Percentiles rank a stretch among this genome's conserved stretches.
These are phyloP conservation scores for Aphelinus certus DNA, from an alignment of 1,140 invertebrate genomes.

Conservation along the genomic window DNA sequence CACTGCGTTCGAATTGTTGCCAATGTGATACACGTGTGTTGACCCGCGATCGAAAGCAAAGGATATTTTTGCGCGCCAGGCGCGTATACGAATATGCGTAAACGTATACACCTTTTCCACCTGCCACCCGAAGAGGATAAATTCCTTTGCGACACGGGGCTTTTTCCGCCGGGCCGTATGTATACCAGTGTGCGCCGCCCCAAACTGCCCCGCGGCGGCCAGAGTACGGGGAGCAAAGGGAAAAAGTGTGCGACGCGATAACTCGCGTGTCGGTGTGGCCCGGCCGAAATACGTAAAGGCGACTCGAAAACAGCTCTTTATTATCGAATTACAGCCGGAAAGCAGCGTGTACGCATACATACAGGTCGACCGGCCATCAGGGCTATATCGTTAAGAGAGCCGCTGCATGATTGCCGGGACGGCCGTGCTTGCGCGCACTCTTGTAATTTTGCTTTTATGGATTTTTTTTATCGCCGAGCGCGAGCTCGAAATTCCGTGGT, in stretches of 20 bases:
- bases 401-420: neutral
- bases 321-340: constrained; percentile 33
- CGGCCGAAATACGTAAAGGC: neutral
- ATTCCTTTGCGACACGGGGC: neutral
- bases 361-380: too few species aligned
- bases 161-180: neutral
- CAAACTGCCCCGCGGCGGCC: too few species aligned
- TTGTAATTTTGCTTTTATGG: constrained; percentile 35
- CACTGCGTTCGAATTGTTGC: too few species aligned
- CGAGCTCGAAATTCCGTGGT: neutral
- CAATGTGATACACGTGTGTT: too few species aligned
- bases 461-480: constrained; percentile 16
- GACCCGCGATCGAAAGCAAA: too few species aligned
- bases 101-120: neutral
- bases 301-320: constrained; percentile 1
- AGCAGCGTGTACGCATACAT: neutral
- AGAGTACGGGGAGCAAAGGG: too few species aligned
- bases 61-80: too few species aligned
- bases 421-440: neutral
- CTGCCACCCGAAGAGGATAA: neutral
- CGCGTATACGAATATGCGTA: too few species aligned
- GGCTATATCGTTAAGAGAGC: neutral
- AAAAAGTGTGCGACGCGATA: constrained; percentile 6
- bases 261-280: neutral
- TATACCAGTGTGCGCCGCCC: too few species aligned